A percentile compares a stretch with the other conserved stretches of the same genome.
Conservation (phyloP, 1,140 invertebrate species). For the Philotrypesis tridentata region DNA sequence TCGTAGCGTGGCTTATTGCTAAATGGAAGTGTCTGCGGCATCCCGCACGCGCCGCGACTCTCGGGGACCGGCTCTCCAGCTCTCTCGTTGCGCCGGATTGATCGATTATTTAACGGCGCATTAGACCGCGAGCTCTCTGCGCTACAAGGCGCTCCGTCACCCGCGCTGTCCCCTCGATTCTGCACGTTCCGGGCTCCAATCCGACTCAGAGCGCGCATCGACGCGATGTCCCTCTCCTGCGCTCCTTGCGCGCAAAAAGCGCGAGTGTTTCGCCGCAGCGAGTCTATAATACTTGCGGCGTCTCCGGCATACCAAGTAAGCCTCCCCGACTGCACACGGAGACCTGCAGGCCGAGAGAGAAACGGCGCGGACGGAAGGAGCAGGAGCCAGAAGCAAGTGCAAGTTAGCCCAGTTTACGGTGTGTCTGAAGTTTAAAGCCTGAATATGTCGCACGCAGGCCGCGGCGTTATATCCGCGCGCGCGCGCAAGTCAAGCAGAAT, state of each 20-base stretch:
- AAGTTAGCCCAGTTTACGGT: conserved; percentile 38
- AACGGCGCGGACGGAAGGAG: neutral
- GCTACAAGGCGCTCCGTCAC: conserved; percentile 28
- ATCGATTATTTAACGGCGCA: conserved; percentile 45
- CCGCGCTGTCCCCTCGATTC: no score
- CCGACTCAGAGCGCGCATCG: no score
- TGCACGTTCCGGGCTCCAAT: no score
- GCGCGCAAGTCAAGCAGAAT: conserved; percentile 17
- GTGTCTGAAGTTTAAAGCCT: conserved; percentile 39
- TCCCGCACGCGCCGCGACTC: neutral
- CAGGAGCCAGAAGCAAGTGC: neutral
- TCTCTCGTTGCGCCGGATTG: neutral
- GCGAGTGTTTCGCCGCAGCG: no score
- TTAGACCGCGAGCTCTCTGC: neutral
- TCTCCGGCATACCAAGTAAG: conserved; percentile 14
- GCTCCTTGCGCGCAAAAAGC: no score
- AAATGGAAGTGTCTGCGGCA: conserved; percentile 47
- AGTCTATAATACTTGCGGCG: no score
- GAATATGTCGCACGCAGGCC: conserved; percentile 34
- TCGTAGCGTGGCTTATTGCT: conserved; percentile 32
- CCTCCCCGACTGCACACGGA: neutral
- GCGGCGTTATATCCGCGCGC: conserved; percentile 11
- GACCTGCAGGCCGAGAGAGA: neutral
- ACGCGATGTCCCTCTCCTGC: no score
- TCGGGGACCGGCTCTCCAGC: no score